Percentiles rank a stretch among this genome's conserved stretches.
Evolutionary conservation across 2,797 vertebrate genomes (phyloP).

Genomic region (Typhlichthys subterraneus): DNA sequence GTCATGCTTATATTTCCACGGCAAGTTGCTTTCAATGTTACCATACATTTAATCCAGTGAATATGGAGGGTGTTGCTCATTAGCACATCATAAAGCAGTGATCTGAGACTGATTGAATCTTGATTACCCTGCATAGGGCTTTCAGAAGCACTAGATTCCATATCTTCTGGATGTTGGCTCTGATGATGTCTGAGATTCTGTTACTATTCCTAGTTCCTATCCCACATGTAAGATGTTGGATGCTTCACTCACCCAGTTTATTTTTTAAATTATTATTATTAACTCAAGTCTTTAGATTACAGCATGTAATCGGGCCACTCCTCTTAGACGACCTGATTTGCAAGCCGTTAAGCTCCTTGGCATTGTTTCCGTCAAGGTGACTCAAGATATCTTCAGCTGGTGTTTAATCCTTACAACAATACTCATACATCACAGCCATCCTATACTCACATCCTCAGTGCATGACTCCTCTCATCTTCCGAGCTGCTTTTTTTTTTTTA

Average conservation of each 20-base stretch:
- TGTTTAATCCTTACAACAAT: conserved; percentile 54
- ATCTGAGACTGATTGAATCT: neutral
- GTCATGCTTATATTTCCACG: no score
- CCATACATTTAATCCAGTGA: neutral
- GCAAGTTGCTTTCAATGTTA: neutral
- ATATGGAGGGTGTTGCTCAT: conserved; percentile 1
- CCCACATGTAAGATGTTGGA: conserved; percentile 2
- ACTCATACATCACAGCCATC: conserved; percentile 18
- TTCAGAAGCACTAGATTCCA: neutral
- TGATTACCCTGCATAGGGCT: conserved; percentile 8
- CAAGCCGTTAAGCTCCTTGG: conserved; percentile 46
- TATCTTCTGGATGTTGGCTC: neutral
- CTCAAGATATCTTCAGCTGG: conserved; percentile 44
- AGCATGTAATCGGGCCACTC: conserved; percentile 46
- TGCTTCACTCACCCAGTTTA: conserved; percentile 15
- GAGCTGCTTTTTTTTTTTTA: conserved; percentile 6
- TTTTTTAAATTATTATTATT: neutral
- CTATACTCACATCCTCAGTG: conserved; percentile 8
- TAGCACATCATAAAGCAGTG: neutral
- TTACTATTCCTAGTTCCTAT: conserved; percentile 8
- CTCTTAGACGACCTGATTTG: conserved; percentile 42
- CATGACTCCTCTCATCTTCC: conserved; percentile 35
- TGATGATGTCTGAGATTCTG: neutral
- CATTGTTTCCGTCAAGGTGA: conserved; percentile 64
- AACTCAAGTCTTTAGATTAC: conserved; percentile 40